Percentiles rank a stretch among this genome's conserved stretches.
Evolutionary conservation across 2,113 vertebrate species (phyloP).

Genomic region (Dolichotis patagonum): DNA sequence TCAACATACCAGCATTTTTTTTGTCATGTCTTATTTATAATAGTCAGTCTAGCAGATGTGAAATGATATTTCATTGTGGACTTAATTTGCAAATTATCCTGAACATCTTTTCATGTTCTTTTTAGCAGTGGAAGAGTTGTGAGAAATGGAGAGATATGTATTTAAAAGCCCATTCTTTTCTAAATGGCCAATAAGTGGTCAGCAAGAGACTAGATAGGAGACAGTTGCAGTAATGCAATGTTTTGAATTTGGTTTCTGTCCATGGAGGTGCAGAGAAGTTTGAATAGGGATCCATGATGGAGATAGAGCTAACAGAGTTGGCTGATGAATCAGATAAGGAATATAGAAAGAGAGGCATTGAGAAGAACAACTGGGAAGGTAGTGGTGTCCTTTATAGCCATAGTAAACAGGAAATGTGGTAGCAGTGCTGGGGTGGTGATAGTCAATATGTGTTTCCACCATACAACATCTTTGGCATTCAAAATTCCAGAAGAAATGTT

Average conservation of each 20-base stretch:
- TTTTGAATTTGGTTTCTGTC: background rate
- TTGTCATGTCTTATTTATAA: background rate
- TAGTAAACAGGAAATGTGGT: background rate
- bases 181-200: background rate
- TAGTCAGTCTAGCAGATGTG: background rate
- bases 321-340: background rate
- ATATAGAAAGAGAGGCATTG: background rate
- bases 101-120: background rate
- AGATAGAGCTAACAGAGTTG: background rate
- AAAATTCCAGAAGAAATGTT: background rate
- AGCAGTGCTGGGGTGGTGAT: background rate
- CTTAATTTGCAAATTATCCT: background rate
- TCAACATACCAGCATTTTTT: background rate
- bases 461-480: background rate
- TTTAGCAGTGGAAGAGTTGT: background rate
- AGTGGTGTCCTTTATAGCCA: background rate
- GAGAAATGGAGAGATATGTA: background rate
- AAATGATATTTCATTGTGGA: background rate
- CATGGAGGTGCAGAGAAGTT: background rate
- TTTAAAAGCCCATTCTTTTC: background rate
- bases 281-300: background rate
- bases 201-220: background rate
- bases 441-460: slow-evolving; percentile 4
- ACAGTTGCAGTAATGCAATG: background rate
- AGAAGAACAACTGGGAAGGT: background rate